phyloP scores from a whole-genome alignment of 2,113 vertebrate genomes.

The Craseonycteris thonglongyai region DNA sequence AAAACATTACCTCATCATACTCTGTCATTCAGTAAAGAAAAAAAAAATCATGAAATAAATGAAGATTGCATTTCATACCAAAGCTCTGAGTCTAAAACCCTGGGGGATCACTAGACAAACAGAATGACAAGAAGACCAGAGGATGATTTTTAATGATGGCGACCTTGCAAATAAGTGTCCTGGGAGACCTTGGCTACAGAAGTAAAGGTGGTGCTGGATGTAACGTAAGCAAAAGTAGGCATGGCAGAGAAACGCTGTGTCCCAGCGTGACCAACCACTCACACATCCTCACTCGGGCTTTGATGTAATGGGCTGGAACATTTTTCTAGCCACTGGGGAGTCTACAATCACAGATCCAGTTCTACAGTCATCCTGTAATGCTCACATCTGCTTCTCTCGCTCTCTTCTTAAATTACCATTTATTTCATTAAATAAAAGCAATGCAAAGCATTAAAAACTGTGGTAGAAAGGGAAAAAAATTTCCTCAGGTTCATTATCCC shows the following conservation, averaged over 20 bases:
- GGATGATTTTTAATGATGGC: neutral
- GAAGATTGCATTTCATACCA: slow-evolving; percentile 46
- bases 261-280: neutral
- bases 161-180: neutral
- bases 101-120: neutral
- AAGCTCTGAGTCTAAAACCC: neutral
- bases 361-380: neutral
- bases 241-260: neutral
- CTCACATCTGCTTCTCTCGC: neutral
- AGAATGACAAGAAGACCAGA: neutral
- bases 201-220: neutral
- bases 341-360: neutral
- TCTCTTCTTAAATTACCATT: neutral
- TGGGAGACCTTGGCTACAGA: neutral
- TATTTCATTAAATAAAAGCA: slow-evolving; percentile 6
- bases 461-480: neutral
- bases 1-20: slow-evolving; percentile 48
- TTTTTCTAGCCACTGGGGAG: neutral
- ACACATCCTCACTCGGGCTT: neutral
- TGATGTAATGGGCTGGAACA: neutral
- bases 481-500: too few species aligned
- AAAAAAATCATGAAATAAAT: slow-evolving; percentile 14
- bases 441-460: neutral
- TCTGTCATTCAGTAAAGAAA: slow-evolving; percentile 33
- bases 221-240: neutral